Evolutionary conservation across 2,113 vertebrate genomes (phyloP), one percentile per base, ranked within the genome.

Genomic region (Nesogale talazaci): DNA sequence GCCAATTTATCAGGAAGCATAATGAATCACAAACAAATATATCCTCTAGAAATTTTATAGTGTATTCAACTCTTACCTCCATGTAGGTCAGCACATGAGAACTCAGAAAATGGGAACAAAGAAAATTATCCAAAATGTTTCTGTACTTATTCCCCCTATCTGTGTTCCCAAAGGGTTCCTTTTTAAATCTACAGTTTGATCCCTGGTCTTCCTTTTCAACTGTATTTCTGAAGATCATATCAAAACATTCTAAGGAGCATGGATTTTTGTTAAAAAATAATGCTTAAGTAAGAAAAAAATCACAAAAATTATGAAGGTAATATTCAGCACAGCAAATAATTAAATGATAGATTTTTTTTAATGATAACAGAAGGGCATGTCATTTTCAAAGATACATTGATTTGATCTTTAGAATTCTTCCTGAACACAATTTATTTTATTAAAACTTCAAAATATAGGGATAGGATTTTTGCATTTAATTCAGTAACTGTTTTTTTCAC

Each of bases 381-480:
- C 1, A 46, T 78, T 92, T 86, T 65, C 27, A 78, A 72, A 20
- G 81, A 83, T 89, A 38, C 65, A 81, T 19, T 25, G 5, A 2
- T 69, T 89, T 87, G 29, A 63, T 85, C 20, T 88, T 77, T 78
- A 17, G 82, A 85, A 85, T 91, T 81, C 46, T 20, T 56, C 63
- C 25, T 78, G 16, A 2, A 87, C 82, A 80, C 7, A 2, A 6
- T 81, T 1, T 69, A 38, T 88, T 70, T 52, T 52, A 52, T 52
- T 52, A 52, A 52, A 52, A 46, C 42, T 11, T 89, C 74, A 63
- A 25, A 38, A 31, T 5, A 3, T 38, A 42, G 81, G 9, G 40
- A 89, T 8, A 89, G 46, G 70, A 20, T 7, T 59, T 91, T 94
- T 78, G 27, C 56, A 70, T 78, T 79, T 70, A 40, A 74, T 65